phyloP scores from a whole-genome alignment of 2,113 vertebrate genomes.

The Pteronura brasiliensis region DNA sequence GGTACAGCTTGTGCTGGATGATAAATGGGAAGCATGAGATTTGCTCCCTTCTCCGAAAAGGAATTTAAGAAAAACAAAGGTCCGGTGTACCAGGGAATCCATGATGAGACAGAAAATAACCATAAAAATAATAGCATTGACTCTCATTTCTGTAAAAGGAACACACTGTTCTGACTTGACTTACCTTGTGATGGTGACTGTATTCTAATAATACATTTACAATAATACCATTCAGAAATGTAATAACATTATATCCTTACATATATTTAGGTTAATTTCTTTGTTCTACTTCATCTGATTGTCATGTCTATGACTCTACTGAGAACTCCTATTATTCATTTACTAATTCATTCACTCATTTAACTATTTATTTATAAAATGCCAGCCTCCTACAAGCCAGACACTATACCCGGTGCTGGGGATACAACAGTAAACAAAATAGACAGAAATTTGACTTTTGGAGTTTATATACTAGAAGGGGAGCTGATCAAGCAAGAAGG shows the following conservation, averaged over 20 bases:
- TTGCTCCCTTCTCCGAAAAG: not conserved
- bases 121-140: not conserved
- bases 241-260: not conserved
- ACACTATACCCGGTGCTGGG: not conserved
- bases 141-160: not conserved
- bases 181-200: not conserved
- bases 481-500: not conserved
- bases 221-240: not conserved
- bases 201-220: not conserved
- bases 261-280: not conserved
- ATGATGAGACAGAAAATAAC: not conserved
- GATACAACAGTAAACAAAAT: not conserved
- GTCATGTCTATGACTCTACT: not conserved
- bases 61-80: not conserved
- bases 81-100: not conserved
- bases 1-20: not conserved
- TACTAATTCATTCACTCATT: not conserved
- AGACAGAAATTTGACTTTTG: not conserved
- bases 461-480: not conserved
- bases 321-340: not conserved
- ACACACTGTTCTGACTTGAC: not conserved
- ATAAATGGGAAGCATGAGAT: not conserved
- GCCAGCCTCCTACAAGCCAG: not conserved
- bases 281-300: not conserved
- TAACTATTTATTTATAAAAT: not conserved